Conservation (phyloP, 2,113 vertebrate genomes). For the Tachysurus vachellii region DNA sequence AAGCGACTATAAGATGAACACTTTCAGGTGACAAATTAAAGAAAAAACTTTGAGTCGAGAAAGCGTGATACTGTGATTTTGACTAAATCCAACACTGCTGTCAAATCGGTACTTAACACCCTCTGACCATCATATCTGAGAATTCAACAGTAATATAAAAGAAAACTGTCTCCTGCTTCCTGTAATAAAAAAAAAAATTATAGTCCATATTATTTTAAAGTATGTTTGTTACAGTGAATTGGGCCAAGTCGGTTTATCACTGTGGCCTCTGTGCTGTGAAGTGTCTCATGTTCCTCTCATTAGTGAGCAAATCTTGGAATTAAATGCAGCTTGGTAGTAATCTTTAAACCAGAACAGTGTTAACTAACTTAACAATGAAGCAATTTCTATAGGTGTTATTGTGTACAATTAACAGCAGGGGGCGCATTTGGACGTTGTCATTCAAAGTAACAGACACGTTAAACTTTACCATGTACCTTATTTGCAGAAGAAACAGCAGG, state of each 20-base stretch:
- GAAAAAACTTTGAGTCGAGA: neutral
- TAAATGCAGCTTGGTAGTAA: neutral
- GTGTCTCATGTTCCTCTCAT: neutral
- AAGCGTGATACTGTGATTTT: too few species aligned
- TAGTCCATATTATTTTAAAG: neutral
- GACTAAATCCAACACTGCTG: too few species aligned
- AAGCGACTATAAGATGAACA: neutral
- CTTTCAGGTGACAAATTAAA: neutral
- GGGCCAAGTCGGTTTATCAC: neutral
- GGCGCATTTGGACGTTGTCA: constrained; percentile 11
- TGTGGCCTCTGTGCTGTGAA: neutral
- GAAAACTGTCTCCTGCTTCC: too few species aligned
- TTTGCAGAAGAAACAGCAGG: neutral
- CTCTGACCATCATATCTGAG: too few species aligned
- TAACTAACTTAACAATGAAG: neutral
- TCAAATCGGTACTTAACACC: too few species aligned
- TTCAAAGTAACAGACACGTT: neutral
- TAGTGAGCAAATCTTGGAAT: neutral
- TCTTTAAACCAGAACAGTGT: neutral
- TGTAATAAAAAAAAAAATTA: too few species aligned
- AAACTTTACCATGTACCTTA: neutral
- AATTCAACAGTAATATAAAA: too few species aligned
- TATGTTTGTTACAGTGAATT: neutral
- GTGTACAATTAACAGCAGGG: constrained; percentile 30
- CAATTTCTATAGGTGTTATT: constrained; percentile 12